Base-by-base conservation (phyloP, 2,113 vertebrate genomes). In the Eulemur rufifrons region DNA sequence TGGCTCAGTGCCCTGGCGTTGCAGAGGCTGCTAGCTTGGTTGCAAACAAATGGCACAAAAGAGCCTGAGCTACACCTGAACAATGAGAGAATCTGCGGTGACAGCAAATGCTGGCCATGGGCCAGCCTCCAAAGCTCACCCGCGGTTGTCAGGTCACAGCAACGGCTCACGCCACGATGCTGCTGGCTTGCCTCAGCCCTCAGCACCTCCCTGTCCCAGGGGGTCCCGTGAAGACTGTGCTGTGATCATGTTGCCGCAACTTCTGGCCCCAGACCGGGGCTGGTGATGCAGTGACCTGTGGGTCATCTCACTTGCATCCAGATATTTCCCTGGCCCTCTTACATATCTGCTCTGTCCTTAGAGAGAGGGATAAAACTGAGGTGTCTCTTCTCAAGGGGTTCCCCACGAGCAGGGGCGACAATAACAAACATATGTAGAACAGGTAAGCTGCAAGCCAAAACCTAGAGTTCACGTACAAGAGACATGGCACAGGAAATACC, bases 241-340 rank as follows among this genome's bases (percentile, higher is more conserved):
- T n/a, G 61, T 63, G 39, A 50, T 8, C 0, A 15, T n/a, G 34
- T 6, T 59, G 12, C 37, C 69, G 13, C 5, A 7, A 34, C 45
- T n/a, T 20, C 29, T 13, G 1, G 23, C 4, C 52, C n/a, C 52
- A 15, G 42, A 52, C 23, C 0, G 0, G 39, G 10, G 25, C 34
- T 17, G 42, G 23, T 50, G 37, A 32, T 59, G 11, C 2, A 4
- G 21, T 13, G 45, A 42, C 32, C 50, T 29, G 64, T 10, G 4
- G 13, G 34, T 37, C 39, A 23, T 56, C 73, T 34, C 54, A 5
- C 3, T 21, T 56, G n/a, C 42, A 5, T 84, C 77, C 5, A 37
- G 37, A 52, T 1, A 15, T 37, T 23, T 21, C 9, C 7, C 13
- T 0, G 0, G 4, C 8, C 34, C 0, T 13, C 68, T 14, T 12